Evolutionary conservation across 1,140 invertebrate genomes (phyloP), one percentile per base, ranked within the genome.

Genomic region (Scaptomyza hsui): DNA sequence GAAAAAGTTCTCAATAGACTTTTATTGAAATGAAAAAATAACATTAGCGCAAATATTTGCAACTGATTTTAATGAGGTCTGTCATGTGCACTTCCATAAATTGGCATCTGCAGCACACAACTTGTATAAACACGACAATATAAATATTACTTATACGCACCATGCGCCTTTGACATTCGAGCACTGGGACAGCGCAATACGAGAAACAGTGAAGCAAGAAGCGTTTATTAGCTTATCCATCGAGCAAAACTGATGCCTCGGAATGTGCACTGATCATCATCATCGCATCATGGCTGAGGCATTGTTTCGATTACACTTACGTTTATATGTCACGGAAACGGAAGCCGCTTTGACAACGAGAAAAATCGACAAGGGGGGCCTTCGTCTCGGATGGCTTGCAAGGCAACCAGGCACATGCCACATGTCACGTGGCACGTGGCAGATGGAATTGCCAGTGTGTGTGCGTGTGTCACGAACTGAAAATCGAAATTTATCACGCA

Each of bases 401-500:
- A n/a, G 12, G 4, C 32, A n/a, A 37, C 12, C 10, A n/a, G 12
- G n/a, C 32, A 12, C 42, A 29, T 26, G 47, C n/a, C 47, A 10
- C 26, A 29, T 1, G 26, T 21, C 21, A 15, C 6, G 18, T 16
- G 39, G 21, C 35, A 32, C 24, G n/a, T 32, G 55, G 24, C 24
- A 35, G 45, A 12, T n/a, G 3, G 15, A 41, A 59, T 59, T 37
- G 47, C 19, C n/a, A n/a, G 37, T 24, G 15, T 56, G 29, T 29
- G 24, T 10, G 39, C 35, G 51, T 26, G 42, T 39, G 45, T 44
- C 64, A 60, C 47, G 64, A 15, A 26, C 18, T 51, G 26, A 51
- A 67, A 67, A 67, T 48, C 37, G 37, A 47, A 68, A 68, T 68
- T 68, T 61, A 68, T 68, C 64, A 68, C 47, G 15, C 64, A 61